These are phyloP conservation scores for Leptinotarsa defecta DNA, from an alignment of 1,140 invertebrate species.

Conservation along the genomic window DNA sequence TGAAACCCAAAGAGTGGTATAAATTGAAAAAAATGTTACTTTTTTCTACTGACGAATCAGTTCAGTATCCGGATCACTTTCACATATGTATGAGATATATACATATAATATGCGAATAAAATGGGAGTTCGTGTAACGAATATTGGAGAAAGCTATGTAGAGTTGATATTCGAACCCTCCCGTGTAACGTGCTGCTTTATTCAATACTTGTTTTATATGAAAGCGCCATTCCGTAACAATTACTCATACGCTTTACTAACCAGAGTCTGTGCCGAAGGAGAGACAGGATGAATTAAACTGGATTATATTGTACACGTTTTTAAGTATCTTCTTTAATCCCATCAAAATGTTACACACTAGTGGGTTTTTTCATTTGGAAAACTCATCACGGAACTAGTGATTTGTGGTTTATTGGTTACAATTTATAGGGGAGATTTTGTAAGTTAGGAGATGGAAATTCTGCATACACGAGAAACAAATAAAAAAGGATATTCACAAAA, in stretches of 20 bases:
- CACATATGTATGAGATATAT: no score
- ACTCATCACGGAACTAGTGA: neutral
- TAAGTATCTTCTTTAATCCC: constrained; percentile 1
- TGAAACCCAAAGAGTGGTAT: no score
- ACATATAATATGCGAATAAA: no score
- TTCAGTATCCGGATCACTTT: no score
- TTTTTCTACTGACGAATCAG: no score
- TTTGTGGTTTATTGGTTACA: neutral
- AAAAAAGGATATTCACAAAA: no score
- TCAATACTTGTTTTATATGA: constrained; percentile 9
- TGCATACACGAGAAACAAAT: no score
- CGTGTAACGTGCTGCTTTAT: neutral
- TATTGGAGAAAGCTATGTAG: neutral
- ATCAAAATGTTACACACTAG: neutral
- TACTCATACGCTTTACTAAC: constrained; percentile 17
- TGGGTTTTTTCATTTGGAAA: neutral
- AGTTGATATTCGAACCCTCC: neutral
- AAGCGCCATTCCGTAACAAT: constrained; percentile 24
- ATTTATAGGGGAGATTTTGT: neutral
- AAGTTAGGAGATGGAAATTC: neutral
- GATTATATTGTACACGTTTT: constrained; percentile 6
- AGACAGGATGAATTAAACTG: constrained; percentile 2
- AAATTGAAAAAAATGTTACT: no score
- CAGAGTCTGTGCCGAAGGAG: constrained; percentile 6
- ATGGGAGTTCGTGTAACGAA: no score